Evolutionary conservation across 2,797 vertebrate species (phyloP).

Genomic region (Paedocypris micromegethes): DNA sequence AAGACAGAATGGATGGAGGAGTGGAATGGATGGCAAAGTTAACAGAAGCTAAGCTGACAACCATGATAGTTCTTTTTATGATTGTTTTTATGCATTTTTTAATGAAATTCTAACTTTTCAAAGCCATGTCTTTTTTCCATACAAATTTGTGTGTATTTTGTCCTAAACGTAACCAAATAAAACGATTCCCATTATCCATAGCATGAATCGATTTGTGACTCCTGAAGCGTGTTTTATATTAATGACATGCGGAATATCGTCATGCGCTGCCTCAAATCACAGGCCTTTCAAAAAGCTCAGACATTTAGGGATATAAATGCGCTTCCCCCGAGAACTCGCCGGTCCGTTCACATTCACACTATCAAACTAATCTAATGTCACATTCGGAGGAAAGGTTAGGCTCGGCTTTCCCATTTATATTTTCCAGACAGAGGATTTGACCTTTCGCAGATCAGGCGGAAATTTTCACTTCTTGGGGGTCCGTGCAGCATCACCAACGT

Average conservation of each 20-base stretch:
- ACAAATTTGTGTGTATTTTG: no score
- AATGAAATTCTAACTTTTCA: no score
- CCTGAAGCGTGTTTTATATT: neutral
- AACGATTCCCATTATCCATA: neutral
- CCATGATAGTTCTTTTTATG: no score
- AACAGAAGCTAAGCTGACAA: no score
- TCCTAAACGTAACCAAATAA: no score
- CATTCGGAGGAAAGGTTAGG: conserved; percentile 69
- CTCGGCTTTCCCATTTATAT: conserved; percentile 67
- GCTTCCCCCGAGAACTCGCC: conserved; percentile 44
- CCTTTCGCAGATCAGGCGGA: conserved; percentile 60
- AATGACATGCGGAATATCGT: neutral
- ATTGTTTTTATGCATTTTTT: no score
- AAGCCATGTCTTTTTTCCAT: no score
- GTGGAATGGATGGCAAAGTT: no score
- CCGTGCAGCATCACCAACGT: conserved; percentile 35
- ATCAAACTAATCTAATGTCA: conserved; percentile 72
- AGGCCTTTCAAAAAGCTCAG: conserved; percentile 54
- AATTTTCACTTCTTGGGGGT: conserved; percentile 53
- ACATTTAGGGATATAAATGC: conserved; percentile 63
- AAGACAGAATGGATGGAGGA: no score
- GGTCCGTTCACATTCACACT: conserved; percentile 38
- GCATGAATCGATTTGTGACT: neutral
- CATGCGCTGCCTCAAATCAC: conserved; percentile 19
- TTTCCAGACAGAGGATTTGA: conserved; percentile 61